Evolutionary conservation across 2,888 invertebrate genomes (phyloP).

Genomic region (Morpho helenor): DNA sequence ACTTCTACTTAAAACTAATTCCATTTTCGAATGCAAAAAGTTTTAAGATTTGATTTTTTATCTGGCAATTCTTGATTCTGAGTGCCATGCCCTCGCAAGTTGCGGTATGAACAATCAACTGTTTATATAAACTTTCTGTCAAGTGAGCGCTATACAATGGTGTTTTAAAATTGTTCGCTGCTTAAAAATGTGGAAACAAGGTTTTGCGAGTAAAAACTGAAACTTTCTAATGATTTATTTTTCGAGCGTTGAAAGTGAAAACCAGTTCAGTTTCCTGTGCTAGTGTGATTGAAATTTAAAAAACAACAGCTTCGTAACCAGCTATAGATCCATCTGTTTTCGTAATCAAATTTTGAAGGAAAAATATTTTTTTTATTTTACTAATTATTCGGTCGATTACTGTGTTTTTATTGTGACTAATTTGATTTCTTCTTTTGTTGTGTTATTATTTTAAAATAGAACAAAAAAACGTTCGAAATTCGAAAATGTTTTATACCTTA

Average conservation of each 20-base stretch:
- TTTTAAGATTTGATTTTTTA: slow-evolving; percentile 4
- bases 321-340: slow-evolving; percentile 17
- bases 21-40: background rate
- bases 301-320: slow-evolving; percentile 17
- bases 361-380: no score
- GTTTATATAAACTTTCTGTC: slow-evolving; percentile 59
- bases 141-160: slow-evolving; percentile 34
- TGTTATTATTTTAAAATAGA: no score
- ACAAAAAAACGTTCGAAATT: background rate
- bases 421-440: no score
- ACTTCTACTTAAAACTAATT: no score
- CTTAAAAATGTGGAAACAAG: slow-evolving; percentile 18
- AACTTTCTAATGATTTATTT: slow-evolving; percentile 4
- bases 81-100: slow-evolving; percentile 43
- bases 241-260: slow-evolving; percentile 1
- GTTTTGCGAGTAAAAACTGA: slow-evolving; percentile 5
- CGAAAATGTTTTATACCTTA: slow-evolving; percentile 52
- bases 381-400: no score
- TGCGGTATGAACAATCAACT: slow-evolving; percentile 32
- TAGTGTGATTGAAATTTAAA: slow-evolving; percentile 13
- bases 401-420: no score
- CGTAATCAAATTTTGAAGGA: background rate
- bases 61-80: slow-evolving; percentile 37
- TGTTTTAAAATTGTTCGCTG: slow-evolving; percentile 45
- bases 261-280: slow-evolving; percentile 10